Conservation (phyloP, 2,797 vertebrate species). For the Poecilia picta region DNA sequence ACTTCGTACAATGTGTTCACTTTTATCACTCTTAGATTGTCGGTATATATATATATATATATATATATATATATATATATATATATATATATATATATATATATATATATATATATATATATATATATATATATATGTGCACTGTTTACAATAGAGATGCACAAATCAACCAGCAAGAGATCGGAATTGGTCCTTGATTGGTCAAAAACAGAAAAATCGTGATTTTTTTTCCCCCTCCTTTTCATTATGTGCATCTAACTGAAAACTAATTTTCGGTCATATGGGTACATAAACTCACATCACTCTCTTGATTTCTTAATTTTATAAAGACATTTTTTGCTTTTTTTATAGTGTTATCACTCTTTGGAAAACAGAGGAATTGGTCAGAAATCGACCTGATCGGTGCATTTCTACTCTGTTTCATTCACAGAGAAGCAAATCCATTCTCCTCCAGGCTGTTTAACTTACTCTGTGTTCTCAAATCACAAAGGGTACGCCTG, state of each 20-base stretch:
- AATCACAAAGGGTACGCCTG: constrained; percentile 11
- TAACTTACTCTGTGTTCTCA: constrained; percentile 3
- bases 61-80: no score
- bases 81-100: no score
- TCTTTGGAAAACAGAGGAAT: background rate
- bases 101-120: no score
- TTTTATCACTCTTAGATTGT: constrained; percentile 28
- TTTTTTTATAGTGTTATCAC: background rate
- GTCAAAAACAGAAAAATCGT: background rate
- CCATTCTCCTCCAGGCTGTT: constrained; percentile 1
- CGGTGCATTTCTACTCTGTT: background rate
- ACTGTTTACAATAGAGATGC: constrained; percentile 16
- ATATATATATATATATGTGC: background rate
- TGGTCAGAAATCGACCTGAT: background rate
- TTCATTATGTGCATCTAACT: background rate
- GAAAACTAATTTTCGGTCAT: background rate
- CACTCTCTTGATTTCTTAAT: background rate
- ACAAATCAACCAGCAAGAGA: background rate
- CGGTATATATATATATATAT: background rate
- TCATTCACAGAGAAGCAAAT: constrained; percentile 1
- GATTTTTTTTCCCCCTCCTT: background rate
- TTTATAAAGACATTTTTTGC: background rate
- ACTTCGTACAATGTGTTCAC: constrained; percentile 55
- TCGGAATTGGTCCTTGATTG: background rate
- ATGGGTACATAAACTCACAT: background rate